These are phyloP conservation scores for Hirtodrosophila duncani DNA, from an alignment of 2,888 invertebrate species.

Conservation along the genomic window DNA sequence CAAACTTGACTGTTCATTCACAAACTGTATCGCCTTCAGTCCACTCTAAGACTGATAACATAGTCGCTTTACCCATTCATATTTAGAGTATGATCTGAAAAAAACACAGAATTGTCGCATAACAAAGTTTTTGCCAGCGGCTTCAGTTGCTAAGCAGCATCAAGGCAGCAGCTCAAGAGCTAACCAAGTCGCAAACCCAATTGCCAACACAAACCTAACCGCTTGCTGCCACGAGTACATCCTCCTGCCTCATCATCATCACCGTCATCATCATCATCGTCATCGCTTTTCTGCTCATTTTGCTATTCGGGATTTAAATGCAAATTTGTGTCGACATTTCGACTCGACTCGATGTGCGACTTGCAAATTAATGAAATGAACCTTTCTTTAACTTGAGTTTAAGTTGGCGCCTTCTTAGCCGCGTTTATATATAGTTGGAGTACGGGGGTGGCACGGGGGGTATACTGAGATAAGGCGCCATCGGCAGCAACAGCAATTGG, in stretches of 20 bases:
- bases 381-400: slow-evolving; percentile 73
- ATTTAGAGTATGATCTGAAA: slow-evolving; percentile 13
- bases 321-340: slow-evolving; percentile 68
- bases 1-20: too few relatives aligned
- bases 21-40: too few relatives aligned
- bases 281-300: slow-evolving; percentile 65
- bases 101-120: too few relatives aligned
- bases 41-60: too few relatives aligned
- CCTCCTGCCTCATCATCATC: slow-evolving; percentile 8
- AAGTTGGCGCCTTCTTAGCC: slow-evolving; percentile 65
- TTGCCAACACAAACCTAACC: slow-evolving; percentile 1
- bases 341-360: slow-evolving; percentile 72
- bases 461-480: slow-evolving; percentile 62
- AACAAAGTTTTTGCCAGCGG: slow-evolving; percentile 16
- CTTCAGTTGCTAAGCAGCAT: slow-evolving; percentile 46
- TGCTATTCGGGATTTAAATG: slow-evolving; percentile 70
- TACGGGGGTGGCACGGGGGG: too few relatives aligned
- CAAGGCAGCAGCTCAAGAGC: slow-evolving; percentile 49
- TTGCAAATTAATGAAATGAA: slow-evolving; percentile 73
- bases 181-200: slow-evolving; percentile 1
- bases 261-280: slow-evolving; percentile 9
- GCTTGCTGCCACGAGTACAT: neutral
- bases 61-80: too few relatives aligned
- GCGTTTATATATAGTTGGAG: too few relatives aligned
- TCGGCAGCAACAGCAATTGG: slow-evolving; percentile 42